Evolutionary conservation across 2,113 vertebrate genomes (phyloP), one percentile per base, ranked within the genome.

Genomic region (Salvelinus sp.): DNA sequence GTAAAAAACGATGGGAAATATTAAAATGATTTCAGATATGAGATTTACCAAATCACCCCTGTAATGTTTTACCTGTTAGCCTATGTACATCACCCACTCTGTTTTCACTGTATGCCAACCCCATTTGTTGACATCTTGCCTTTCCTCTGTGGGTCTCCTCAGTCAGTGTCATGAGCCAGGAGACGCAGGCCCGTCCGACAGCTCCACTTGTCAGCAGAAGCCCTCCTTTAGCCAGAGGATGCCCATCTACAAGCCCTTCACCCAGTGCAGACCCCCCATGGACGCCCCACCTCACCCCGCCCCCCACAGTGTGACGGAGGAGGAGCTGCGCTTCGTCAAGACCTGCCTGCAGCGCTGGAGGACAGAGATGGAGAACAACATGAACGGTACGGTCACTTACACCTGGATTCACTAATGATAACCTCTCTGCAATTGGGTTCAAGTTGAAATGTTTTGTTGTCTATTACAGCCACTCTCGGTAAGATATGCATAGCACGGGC

Each of bases 321-420:
- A 97, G 3, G 97, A 99, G 89, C 93, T 98, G 62, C 88, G 64
- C 76, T 95, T 94, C 1, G 93, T 98, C 2, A 94, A 88, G 79
- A 88, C 82, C 0, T 98, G 97, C 85, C 93, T 99, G 23, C 96
- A 96, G 84, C 94, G 96, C 2, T 99, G 98, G 98, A 96, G 95
- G 79, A 86, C 87, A 0, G 96, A 99, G 85, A 96, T 95, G 0
- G 94, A 99, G 22, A 96, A 95, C 20, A 96, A 97, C 2, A 91
- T 98, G 54, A 94, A 91, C 83, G 97, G 98, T 99, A 75, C 20
- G 74, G 28, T 22, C 22, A 63, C 18, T 22, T 54, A 50, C 57
- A n/a, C 60, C 7, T 23, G 14, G 18, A 27, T 27, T 66, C 23
- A 22, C 63, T 75, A 16, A 28, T n/a, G 30, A 25, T 47, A 12